Base-by-base conservation (phyloP, 2,888 invertebrate genomes). In the Barypeithes pellucidus region DNA sequence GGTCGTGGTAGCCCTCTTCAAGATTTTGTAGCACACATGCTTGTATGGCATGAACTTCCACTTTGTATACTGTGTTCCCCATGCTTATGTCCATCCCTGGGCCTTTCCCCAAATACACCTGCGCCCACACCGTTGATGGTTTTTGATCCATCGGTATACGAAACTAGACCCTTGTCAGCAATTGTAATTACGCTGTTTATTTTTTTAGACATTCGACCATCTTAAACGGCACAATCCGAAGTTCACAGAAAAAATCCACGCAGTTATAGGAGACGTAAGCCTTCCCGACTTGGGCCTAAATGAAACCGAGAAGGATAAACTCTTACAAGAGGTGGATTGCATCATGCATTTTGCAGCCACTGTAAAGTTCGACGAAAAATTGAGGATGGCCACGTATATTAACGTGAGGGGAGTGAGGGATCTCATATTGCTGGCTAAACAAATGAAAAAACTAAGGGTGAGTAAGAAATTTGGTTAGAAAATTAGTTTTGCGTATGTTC, bases 281-380 rank as follows among this genome's bases (percentile, higher is more conserved):
- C 78, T 85, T 68, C 87, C 87, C n/a, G 87, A 87, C 73, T 82
- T 91, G 45, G 90, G 90, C 36, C 80, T 91, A 54, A 87, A 85
- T 72, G 81, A 85, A 2, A 83, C 87, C 20, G 89, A 90, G 79
- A 72, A 62, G 41, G 69, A 79, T 20, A 78, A 43, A 16, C 78
- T 90, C 18, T 82, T 84, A 29, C 85, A 88, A n/a, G 88, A 91
- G 77, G 90, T 93, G 39, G 86, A 88, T 62, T 86, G 92, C 60
- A 90, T 94, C 11, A 90, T 94, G 83, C 94, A 94, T 82, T 91
- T 91, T 54, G 94, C 94, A 1, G 94, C 94, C 0, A 93, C 93
- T 0, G 91, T 94, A 18, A 88, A 90, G 76, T 95, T 95, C 82
- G 92, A 94, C 81, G 94, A 94, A 81, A 89, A 89, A 57, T 84